phyloP scores from a whole-genome alignment of 1,140 invertebrate genomes.

The Eciton burchellii region DNA sequence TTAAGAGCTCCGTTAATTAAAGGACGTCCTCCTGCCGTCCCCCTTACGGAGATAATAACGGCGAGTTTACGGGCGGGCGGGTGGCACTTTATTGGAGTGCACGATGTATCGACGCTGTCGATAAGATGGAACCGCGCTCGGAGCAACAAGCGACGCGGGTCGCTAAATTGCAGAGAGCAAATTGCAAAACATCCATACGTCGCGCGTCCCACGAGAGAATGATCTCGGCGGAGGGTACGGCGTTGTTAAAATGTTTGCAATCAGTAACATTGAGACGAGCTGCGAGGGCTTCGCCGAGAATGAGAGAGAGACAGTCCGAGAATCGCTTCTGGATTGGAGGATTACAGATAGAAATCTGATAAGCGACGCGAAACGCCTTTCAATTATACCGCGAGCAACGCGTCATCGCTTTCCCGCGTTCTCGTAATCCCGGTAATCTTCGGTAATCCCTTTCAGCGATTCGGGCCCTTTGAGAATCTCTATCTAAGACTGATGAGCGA shows the following conservation, averaged over 20 bases:
- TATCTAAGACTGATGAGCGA: slow-evolving; percentile 8
- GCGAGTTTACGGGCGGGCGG: slow-evolving; percentile 23
- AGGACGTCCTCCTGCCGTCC: slow-evolving; percentile 33
- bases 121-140: slow-evolving; percentile 31
- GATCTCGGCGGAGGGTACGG: too few species aligned
- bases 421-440: too few species aligned
- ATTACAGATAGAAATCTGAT: not conserved
- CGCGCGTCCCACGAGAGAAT: too few species aligned
- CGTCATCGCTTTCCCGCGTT: too few species aligned
- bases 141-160: slow-evolving; percentile 1
- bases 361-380: too few species aligned
- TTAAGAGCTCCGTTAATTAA: slow-evolving; percentile 64
- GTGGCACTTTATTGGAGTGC: slow-evolving; percentile 28
- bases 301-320: too few species aligned
- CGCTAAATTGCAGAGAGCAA: not conserved
- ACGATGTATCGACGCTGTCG: slow-evolving; percentile 19
- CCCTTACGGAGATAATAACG: slow-evolving; percentile 46
- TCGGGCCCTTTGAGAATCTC: too few species aligned
- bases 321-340: not conserved
- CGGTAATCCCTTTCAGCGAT: not conserved
- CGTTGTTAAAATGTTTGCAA: not conserved
- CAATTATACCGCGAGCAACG: too few species aligned
- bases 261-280: not conserved
- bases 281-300: not conserved
- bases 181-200: not conserved